A percentile compares a stretch with the other conserved stretches of the same genome.
Evolutionary conservation across 2,113 vertebrate genomes (phyloP).

Genomic region (Nicator chloris): DNA sequence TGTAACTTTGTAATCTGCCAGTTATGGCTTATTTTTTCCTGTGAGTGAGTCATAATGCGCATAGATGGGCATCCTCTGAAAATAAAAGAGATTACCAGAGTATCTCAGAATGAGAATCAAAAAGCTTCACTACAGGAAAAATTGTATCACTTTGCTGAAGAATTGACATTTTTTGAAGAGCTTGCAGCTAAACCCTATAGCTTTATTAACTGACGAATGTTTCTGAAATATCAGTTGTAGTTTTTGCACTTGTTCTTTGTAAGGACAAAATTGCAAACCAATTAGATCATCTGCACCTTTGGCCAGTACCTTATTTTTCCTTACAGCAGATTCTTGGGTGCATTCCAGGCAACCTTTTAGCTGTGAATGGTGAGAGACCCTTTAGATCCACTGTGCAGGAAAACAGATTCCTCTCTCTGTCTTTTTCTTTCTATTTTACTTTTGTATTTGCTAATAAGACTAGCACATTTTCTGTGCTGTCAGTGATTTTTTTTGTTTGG

Average conservation of each 20-base stretch:
- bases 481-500: neutral
- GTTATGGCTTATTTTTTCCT: neutral
- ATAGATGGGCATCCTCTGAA: constrained; percentile 30
- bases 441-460: neutral
- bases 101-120: neutral
- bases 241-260: constrained; percentile 2
- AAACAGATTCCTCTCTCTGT: neutral
- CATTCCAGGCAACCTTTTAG: neutral
- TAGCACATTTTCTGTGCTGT: neutral
- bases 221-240: neutral
- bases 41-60: constrained; percentile 40
- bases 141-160: neutral
- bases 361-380: neutral
- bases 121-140: neutral
- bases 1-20: constrained; percentile 56
- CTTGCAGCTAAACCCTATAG: neutral
- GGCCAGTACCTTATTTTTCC: neutral
- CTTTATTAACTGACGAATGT: neutral
- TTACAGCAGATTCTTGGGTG: neutral
- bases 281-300: neutral
- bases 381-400: neutral
- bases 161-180: neutral
- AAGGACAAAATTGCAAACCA: neutral
- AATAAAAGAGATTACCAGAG: constrained; percentile 27
- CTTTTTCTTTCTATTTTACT: neutral